These are phyloP conservation scores for Pomacea canaliculata DNA, from an alignment of 2,888 invertebrate genomes.

Conservation along the genomic window DNA sequence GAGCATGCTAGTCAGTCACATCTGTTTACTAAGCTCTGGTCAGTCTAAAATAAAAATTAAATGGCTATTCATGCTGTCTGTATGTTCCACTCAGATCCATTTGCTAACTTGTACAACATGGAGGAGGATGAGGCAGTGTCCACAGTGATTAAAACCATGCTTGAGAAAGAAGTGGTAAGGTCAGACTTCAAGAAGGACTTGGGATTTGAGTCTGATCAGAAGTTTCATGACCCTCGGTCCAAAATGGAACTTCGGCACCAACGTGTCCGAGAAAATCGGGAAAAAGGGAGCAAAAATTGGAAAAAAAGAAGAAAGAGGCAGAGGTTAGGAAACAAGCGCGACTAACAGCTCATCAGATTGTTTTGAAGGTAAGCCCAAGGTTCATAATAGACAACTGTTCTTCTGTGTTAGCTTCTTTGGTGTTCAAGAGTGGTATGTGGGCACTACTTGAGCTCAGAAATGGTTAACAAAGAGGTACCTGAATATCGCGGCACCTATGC, in stretches of 20 bases:
- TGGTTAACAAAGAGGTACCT: neutral
- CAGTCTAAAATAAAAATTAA: too few relatives aligned
- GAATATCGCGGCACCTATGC: neutral
- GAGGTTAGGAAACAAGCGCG: slow-evolving; percentile 62
- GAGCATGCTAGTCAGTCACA: too few relatives aligned
- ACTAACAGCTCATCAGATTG: slow-evolving; percentile 57
- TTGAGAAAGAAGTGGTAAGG: slow-evolving; percentile 62
- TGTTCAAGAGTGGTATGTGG: too few relatives aligned
- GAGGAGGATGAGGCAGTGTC: slow-evolving; percentile 61
- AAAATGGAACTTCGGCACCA: slow-evolving; percentile 67
- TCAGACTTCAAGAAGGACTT: slow-evolving; percentile 51
- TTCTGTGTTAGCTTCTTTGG: too few relatives aligned
- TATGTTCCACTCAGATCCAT: slow-evolving; percentile 36
- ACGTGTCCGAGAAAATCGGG: slow-evolving; percentile 67
- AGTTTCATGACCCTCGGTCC: slow-evolving; percentile 54
- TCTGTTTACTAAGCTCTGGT: too few relatives aligned
- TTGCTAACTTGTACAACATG: slow-evolving; percentile 49
- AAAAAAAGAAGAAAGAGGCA: slow-evolving; percentile 44
- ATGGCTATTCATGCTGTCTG: too few relatives aligned
- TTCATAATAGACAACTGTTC: too few relatives aligned
- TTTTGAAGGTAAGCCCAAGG: slow-evolving; percentile 49
- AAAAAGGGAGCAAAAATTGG: slow-evolving; percentile 58
- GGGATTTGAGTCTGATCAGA: slow-evolving; percentile 38
- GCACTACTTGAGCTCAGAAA: too few relatives aligned
- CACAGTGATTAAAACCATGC: slow-evolving; percentile 58